Evolutionary conservation across 1,140 invertebrate genomes (phyloP).

Genomic region (Odontomachus brunneus): DNA sequence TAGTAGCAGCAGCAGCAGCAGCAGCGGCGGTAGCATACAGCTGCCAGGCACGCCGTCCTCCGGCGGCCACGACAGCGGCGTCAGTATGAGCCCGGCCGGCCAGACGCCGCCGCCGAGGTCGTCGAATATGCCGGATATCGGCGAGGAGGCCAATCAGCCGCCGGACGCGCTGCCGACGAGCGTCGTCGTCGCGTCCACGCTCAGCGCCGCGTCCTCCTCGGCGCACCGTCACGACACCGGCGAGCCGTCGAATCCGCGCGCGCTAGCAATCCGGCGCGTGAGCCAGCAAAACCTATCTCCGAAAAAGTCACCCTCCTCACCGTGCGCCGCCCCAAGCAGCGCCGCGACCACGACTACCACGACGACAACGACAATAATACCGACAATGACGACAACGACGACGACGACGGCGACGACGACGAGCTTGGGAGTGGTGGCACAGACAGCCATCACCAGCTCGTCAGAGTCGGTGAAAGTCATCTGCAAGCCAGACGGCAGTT

Average conservation of each 20-base stretch:
- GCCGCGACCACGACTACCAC: constrained; percentile 33
- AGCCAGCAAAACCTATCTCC: constrained; percentile 79
- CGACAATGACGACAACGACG: constrained; percentile 48
- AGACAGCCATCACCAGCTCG: constrained; percentile 66
- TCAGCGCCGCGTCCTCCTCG: constrained; percentile 40
- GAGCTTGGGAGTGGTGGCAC: constrained; percentile 26
- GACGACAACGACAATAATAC: constrained; percentile 52
- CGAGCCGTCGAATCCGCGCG: constrained; percentile 74
- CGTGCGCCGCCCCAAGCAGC: constrained; percentile 57
- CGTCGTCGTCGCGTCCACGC: constrained; percentile 73
- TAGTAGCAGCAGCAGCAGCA: constrained; percentile 68
- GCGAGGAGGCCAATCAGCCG: constrained; percentile 82
- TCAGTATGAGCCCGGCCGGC: constrained; percentile 84
- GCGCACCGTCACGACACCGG: constrained; percentile 70
- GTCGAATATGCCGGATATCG: constrained; percentile 78
- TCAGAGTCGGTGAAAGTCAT: constrained; percentile 82
- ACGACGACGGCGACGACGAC: constrained; percentile 60
- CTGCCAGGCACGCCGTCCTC: constrained; percentile 74
- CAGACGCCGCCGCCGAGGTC: constrained; percentile 82
- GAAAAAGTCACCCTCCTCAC: constrained; percentile 80
- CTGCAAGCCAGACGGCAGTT: constrained; percentile 82
- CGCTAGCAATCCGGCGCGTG: constrained; percentile 69
- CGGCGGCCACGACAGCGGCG: constrained; percentile 83
- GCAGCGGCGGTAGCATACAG: constrained; percentile 74
- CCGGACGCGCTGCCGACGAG: constrained; percentile 79